A percentile compares a stretch with the other conserved stretches of the same genome.
These are phyloP conservation scores for Leptura quadrifasciata DNA, from an alignment of 2,888 invertebrate genomes.

Conservation along the genomic window DNA sequence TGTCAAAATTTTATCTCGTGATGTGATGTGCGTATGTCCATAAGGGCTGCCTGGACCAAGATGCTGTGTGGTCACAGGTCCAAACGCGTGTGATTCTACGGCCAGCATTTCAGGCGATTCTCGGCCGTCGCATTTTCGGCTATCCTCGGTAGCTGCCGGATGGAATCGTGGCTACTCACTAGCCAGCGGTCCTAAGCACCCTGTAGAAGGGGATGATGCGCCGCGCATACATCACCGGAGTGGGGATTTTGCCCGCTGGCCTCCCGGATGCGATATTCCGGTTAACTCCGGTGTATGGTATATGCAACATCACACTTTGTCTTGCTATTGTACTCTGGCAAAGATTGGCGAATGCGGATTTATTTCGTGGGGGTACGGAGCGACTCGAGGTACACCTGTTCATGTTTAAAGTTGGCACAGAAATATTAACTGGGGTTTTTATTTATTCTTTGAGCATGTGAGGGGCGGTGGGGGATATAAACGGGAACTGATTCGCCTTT, in stretches of 20 bases:
- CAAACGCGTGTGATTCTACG: conserved; percentile 73
- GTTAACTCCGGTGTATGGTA: conserved; percentile 64
- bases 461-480: no score
- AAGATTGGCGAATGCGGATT: neutral
- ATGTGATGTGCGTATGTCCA: conserved; percentile 38
- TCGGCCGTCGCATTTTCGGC: conserved; percentile 50
- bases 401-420: neutral
- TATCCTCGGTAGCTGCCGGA: conserved; percentile 44
- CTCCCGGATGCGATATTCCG: conserved; percentile 67
- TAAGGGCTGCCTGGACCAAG: conserved; percentile 63
- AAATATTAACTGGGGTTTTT: neutral
- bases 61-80: conserved; percentile 73
- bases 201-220: conserved; percentile 72
- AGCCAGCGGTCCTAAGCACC: conserved; percentile 77
- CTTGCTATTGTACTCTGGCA: neutral
- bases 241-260: conserved; percentile 66
- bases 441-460: neutral
- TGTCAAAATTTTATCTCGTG: conserved; percentile 22
- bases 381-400: neutral
- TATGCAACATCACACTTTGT: conserved; percentile 43
- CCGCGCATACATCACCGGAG: conserved; percentile 68
- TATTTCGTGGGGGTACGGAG: neutral
- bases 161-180: conserved; percentile 71
- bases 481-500: no score
- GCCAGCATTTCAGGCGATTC: conserved; percentile 65